Conservation (phyloP, 2,888 invertebrate species). For the Eilema sororculum region DNA sequence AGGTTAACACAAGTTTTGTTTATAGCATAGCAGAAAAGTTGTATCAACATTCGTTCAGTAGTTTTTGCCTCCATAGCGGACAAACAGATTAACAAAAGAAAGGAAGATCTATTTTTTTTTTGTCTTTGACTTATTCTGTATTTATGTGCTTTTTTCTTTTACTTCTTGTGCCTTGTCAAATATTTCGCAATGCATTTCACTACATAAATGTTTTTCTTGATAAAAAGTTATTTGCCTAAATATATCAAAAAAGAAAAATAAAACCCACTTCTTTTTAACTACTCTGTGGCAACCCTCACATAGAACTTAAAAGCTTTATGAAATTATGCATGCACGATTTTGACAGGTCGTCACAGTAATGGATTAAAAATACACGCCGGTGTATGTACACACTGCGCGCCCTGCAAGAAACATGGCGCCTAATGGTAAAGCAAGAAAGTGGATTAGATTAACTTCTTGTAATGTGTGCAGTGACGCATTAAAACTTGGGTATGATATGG, state of each 20-base stretch:
- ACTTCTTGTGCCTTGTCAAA: too few species aligned
- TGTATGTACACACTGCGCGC: not conserved
- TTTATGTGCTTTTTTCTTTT: too few species aligned
- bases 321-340: constrained; percentile 40
- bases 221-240: too few species aligned
- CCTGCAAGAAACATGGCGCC: constrained; percentile 7
- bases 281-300: constrained; percentile 16
- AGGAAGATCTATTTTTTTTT: too few species aligned
- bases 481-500: not conserved
- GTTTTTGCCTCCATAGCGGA: too few species aligned
- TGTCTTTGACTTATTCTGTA: too few species aligned
- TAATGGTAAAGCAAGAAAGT: constrained; percentile 15
- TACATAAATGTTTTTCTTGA: too few species aligned
- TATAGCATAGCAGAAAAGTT: too few species aligned
- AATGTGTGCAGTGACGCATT: not conserved
- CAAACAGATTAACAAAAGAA: too few species aligned
- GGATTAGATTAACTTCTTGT: constrained; percentile 16
- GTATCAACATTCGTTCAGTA: too few species aligned
- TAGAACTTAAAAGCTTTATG: constrained; percentile 31
- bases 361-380: constrained; percentile 34
- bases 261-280: not conserved
- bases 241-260: not conserved
- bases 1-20: too few species aligned
- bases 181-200: too few species aligned
- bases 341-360: constrained; percentile 34